Conservation (phyloP, 2,888 invertebrate genomes). For the Schizaphis graminum region DNA sequence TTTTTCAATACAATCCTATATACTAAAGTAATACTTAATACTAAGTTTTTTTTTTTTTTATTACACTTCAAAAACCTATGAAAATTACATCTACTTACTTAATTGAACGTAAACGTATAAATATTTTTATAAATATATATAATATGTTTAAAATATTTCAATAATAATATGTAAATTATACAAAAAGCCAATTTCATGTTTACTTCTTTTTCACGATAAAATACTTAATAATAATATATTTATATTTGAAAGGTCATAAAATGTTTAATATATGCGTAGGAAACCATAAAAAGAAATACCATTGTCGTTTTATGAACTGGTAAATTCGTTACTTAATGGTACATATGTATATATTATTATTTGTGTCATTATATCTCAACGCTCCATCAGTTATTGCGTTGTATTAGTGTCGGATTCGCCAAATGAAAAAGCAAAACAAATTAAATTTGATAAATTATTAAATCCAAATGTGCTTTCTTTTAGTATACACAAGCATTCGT, state of each 20-base stretch:
- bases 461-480: background rate
- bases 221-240: background rate
- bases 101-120: background rate
- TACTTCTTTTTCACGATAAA: constrained; percentile 39
- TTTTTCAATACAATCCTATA: constrained; percentile 7
- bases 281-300: constrained; percentile 51
- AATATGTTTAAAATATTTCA: background rate
- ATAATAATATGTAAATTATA: constrained; percentile 48
- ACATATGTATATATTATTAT: background rate
- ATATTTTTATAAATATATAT: background rate
- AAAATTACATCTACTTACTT: background rate
- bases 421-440: constrained; percentile 34
- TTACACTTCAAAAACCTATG: background rate
- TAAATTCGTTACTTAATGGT: constrained; percentile 40
- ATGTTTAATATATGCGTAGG: constrained; percentile 41
- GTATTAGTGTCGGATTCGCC: background rate
- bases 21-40: background rate
- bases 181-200: constrained; percentile 8
- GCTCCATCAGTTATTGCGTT: background rate
- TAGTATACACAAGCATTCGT: background rate
- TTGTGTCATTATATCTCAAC: background rate
- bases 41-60: background rate
- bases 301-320: constrained; percentile 56
- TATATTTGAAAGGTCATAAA: constrained; percentile 36
- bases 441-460: background rate